Base-by-base conservation (phyloP, 2,113 vertebrate genomes). In the Leptosomus discolor region DNA sequence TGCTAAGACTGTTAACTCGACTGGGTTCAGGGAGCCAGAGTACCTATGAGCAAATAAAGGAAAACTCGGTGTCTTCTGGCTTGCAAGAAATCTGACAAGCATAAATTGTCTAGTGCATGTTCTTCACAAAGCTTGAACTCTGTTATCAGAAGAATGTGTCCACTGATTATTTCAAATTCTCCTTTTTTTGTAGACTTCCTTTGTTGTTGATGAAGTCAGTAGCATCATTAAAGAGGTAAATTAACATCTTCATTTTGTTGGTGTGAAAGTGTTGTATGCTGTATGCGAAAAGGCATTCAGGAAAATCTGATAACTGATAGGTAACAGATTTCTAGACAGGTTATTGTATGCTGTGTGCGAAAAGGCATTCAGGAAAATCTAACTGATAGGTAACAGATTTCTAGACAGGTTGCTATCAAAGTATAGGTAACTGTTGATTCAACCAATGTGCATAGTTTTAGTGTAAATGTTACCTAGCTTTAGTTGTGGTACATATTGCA, bases 191-290 rank as follows among this genome's bases (percentile, higher is more conserved):
- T 96, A 99, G 99, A 98, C 98, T 43, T 85, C 97, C 24, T 99
- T 99, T 95, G 97, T 98, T 48, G 98, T 99, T 34, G 99, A 99
- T 79, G 99, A 99, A 98, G 99, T 99, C 85, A 99, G 98, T 97
- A 97, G 98, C 97, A 99, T 99, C 67, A 98, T 99, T 41, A 99
- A 99, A 97, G 99, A 99, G 99, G 99, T 99, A 98, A 98, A 20
- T 24, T 51, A 78, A 65, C 17, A 5, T 43, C 64, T 92, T 50
- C 5, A 7, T 37, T 71, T 63, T 39, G 9, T 68, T 67, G 24
- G 2, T 89, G 17, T 80, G 43, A 32, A 77, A 57, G n/a, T 77
- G 21, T 29, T 12, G 19, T 41, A 5, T 46, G 63, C 36, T 53
- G 51, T 63, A 34, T 75, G 45, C 26, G 48, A 23, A 77, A 91